phyloP scores from a whole-genome alignment of 2,113 vertebrate species.

The Trichechus manatus region DNA sequence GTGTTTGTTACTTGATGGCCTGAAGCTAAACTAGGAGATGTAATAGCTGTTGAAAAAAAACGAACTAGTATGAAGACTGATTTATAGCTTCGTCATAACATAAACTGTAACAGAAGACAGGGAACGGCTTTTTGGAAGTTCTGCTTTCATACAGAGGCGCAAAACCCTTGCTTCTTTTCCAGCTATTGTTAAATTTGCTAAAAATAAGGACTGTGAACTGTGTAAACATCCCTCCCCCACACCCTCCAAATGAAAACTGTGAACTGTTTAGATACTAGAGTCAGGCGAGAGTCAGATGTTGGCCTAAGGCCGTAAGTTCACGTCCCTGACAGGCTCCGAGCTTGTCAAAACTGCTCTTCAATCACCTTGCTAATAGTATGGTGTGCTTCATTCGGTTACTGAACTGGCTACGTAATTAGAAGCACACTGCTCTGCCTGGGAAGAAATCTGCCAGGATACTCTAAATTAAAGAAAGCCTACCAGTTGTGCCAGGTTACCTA shows the following conservation, averaged over 20 bases:
- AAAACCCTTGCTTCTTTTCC: neutral
- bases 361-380: slow-evolving; percentile 67
- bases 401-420: slow-evolving; percentile 63
- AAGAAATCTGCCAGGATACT: slow-evolving; percentile 63
- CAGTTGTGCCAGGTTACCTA: slow-evolving; percentile 60
- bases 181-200: slow-evolving; percentile 58
- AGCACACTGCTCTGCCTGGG: slow-evolving; percentile 63
- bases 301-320: slow-evolving; percentile 46
- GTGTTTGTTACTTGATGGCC: slow-evolving; percentile 65
- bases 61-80: slow-evolving; percentile 66
- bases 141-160: neutral
- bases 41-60: slow-evolving; percentile 67
- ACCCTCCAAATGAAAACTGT: slow-evolving; percentile 9
- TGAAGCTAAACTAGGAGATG: slow-evolving; percentile 63
- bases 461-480: slow-evolving; percentile 52
- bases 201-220: slow-evolving; percentile 25
- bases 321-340: slow-evolving; percentile 39
- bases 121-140: neutral
- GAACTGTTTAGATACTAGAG: slow-evolving; percentile 45
- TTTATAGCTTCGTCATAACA: slow-evolving; percentile 58
- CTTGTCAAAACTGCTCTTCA: slow-evolving; percentile 73
- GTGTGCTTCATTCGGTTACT: slow-evolving; percentile 48
- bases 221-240: neutral
- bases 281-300: slow-evolving; percentile 27
- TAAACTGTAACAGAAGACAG: slow-evolving; percentile 64